Evolutionary conservation across 1,140 invertebrate genomes (phyloP).

Genomic region (Drosophila truncata): DNA sequence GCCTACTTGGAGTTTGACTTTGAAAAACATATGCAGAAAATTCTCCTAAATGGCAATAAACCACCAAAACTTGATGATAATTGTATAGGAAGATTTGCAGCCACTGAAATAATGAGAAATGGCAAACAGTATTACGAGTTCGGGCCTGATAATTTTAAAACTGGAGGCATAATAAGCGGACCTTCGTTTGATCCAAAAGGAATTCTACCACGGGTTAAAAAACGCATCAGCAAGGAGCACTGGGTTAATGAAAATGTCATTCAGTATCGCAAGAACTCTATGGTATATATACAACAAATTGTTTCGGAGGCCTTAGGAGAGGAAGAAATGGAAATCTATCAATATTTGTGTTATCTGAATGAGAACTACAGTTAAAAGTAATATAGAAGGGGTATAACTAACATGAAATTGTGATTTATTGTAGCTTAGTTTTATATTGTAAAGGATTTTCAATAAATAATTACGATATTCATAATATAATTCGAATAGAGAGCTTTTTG

Average conservation of each 20-base stretch:
- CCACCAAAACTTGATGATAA: background rate
- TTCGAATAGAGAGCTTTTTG: no score
- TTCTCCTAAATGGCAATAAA: constrained; percentile 3
- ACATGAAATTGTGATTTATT: background rate
- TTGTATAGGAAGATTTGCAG: background rate
- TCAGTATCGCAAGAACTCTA: constrained; percentile 10
- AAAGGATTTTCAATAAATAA: background rate
- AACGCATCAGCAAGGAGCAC: constrained; percentile 10
- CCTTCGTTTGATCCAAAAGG: background rate
- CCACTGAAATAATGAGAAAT: constrained; percentile 8
- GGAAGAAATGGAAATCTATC: constrained; percentile 5
- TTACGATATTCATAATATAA: background rate
- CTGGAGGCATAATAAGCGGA: background rate
- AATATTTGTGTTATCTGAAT: constrained; percentile 21
- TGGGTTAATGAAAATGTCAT: constrained; percentile 28
- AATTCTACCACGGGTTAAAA: background rate
- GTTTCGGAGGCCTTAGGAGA: constrained; percentile 9
- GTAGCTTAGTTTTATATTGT: background rate
- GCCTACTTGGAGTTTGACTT: constrained; percentile 17
- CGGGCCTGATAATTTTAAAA: background rate
- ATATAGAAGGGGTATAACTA: no score
- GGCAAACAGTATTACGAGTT: constrained; percentile 34
- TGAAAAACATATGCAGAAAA: constrained; percentile 9
- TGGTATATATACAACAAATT: background rate
- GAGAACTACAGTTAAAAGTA: background rate